Evolutionary conservation across 2,888 invertebrate genomes (phyloP).

Genomic region (Baccha elongata): DNA sequence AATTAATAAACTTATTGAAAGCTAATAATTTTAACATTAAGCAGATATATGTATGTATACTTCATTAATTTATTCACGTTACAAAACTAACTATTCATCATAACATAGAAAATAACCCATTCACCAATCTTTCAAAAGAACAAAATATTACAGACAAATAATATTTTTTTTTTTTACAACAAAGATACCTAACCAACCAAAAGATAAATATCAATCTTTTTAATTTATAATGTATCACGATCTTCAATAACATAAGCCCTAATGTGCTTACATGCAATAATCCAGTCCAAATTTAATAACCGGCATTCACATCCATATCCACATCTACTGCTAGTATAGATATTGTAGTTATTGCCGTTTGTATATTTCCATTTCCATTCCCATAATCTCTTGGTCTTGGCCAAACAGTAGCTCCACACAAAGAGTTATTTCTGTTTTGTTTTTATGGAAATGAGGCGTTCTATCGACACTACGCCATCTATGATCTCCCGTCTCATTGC

Average conservation of each 20-base stretch:
- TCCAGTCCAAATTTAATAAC: slow-evolving; percentile 60
- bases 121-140: background rate
- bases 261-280: slow-evolving; percentile 37
- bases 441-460: slow-evolving; percentile 72
- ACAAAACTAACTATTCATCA: no score
- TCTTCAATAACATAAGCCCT: slow-evolving; percentile 36
- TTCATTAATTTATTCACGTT: no score
- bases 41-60: no score
- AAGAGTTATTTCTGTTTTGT: slow-evolving; percentile 67
- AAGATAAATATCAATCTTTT: slow-evolving; percentile 26
- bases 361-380: background rate
- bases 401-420: slow-evolving; percentile 63
- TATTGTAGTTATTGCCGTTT: slow-evolving; percentile 1
- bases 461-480: slow-evolving; percentile 69
- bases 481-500: slow-evolving; percentile 38
- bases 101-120: background rate
- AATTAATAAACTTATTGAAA: no score
- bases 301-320: slow-evolving; percentile 33
- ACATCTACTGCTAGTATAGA: background rate
- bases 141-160: slow-evolving; percentile 13
- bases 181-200: slow-evolving; percentile 4
- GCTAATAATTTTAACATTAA: no score
- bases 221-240: slow-evolving; percentile 55
- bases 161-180: slow-evolving; percentile 18
- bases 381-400: slow-evolving; percentile 9